A percentile compares a stretch with the other conserved stretches of the same genome.
These are phyloP conservation scores for Dioctria rufipes DNA, from an alignment of 2,888 invertebrate species.

Conservation along the genomic window DNA sequence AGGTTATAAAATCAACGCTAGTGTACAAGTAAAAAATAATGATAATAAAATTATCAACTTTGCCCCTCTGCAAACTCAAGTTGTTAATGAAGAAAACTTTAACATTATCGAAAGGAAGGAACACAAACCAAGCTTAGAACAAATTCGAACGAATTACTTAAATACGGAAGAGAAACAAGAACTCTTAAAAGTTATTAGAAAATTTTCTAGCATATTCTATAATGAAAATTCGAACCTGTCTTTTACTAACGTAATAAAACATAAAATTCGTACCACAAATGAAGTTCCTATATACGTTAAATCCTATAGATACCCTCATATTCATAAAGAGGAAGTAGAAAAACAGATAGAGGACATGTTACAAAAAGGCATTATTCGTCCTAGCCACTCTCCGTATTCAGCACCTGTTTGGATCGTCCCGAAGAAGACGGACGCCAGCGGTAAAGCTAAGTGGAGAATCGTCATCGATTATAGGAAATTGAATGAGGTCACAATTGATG, in stretches of 20 bases:
- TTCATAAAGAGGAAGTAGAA: not conserved
- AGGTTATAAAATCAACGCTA: not conserved
- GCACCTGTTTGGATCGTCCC: no score
- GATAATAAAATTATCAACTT: not conserved
- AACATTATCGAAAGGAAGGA: not conserved
- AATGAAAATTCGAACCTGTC: not conserved
- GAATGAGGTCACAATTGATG: no score
- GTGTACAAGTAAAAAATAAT: not conserved
- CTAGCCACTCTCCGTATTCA: no score
- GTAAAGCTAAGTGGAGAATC: no score
- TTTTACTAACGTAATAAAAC: not conserved
- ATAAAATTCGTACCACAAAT: not conserved
- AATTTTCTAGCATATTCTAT: not conserved
- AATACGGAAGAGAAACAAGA: constrained; percentile 3
- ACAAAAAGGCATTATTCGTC: no score
- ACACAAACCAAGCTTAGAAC: not conserved
- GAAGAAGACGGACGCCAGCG: no score
- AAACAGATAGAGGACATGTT: no score
- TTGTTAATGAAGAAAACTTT: constrained; percentile 7
- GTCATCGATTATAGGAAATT: no score
- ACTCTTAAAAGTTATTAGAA: not conserved
- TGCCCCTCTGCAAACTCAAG: not conserved
- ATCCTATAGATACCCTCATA: not conserved
- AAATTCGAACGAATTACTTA: not conserved
- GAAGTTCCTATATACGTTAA: not conserved